Conservation (phyloP, 2,113 vertebrate genomes). For the Sprattus sprattus region DNA sequence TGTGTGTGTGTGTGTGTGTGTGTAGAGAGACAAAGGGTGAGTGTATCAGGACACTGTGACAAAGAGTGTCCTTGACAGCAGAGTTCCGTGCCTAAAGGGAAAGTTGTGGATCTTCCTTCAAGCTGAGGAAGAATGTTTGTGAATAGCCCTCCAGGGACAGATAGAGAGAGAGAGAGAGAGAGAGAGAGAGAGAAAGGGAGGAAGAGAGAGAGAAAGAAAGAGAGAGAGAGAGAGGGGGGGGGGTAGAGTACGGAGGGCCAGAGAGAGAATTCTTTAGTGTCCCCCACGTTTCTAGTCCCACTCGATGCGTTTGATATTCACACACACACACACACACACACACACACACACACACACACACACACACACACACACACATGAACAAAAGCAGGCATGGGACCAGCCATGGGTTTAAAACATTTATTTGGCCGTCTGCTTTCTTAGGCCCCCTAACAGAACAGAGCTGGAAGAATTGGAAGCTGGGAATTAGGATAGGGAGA, state of each 20-base stretch:
- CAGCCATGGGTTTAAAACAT: neutral
- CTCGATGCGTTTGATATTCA: neutral
- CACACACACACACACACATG: no score
- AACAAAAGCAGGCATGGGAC: neutral
- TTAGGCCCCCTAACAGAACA: neutral
- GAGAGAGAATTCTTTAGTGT: neutral
- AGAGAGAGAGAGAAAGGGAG: neutral
- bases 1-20: neutral
- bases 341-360: no score
- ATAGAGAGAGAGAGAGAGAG: neutral
- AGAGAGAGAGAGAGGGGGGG: neutral
- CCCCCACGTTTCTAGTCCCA: neutral
- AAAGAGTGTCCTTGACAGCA: no score
- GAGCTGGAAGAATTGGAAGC: neutral
- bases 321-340: no score
- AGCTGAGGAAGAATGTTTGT: neutral
- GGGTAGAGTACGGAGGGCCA: neutral
- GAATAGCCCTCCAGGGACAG: neutral
- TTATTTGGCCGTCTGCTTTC: neutral
- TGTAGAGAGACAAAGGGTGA: neutral
- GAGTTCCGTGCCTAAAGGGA: neutral
- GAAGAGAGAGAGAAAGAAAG: no score
- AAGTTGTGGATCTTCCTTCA: neutral
- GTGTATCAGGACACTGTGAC: neutral
- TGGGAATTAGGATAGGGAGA: neutral